A percentile compares a stretch with the other conserved stretches of the same genome.
These are phyloP conservation scores for Stenolophus ochropezus DNA, from an alignment of 2,888 invertebrate genomes.

Conservation along the genomic window DNA sequence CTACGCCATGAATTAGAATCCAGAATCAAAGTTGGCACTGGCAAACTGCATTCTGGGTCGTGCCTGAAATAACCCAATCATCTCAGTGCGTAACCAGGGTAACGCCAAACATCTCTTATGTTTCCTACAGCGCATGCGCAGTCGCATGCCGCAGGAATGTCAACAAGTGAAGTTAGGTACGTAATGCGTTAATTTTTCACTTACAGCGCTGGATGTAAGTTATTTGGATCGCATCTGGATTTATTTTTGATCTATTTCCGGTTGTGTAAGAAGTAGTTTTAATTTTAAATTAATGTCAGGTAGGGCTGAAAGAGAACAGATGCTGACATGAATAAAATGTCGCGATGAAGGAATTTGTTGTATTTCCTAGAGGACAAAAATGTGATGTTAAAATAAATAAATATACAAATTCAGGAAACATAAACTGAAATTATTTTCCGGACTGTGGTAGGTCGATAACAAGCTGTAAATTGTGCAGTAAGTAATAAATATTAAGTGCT, in stretches of 20 bases:
- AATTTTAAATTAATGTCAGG: slow-evolving; percentile 20
- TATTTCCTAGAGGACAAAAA: background rate
- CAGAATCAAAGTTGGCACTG: slow-evolving; percentile 28
- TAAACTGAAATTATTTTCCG: background rate
- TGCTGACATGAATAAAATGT: background rate
- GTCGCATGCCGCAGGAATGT: background rate
- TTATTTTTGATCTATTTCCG: slow-evolving; percentile 27
- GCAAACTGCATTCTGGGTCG: slow-evolving; percentile 27
- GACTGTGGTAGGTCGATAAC: too few species aligned
- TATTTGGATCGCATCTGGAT: slow-evolving; percentile 35
- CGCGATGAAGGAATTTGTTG: background rate
- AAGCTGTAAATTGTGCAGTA: too few species aligned
- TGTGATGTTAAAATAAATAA: background rate
- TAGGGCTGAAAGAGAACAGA: background rate
- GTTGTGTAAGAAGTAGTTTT: slow-evolving; percentile 35
- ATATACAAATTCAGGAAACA: background rate
- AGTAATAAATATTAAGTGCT: too few species aligned
- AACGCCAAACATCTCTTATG: background rate
- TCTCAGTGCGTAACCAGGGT: slow-evolving; percentile 31
- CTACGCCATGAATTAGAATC: background rate
- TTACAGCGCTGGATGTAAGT: background rate
- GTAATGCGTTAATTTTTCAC: slow-evolving; percentile 9
- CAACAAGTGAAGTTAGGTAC: slow-evolving; percentile 6
- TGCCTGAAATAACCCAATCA: slow-evolving; percentile 20
- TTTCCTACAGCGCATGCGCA: background rate